Conservation (phyloP, 2,888 invertebrate species). For the Agriopis leucophaearia region DNA sequence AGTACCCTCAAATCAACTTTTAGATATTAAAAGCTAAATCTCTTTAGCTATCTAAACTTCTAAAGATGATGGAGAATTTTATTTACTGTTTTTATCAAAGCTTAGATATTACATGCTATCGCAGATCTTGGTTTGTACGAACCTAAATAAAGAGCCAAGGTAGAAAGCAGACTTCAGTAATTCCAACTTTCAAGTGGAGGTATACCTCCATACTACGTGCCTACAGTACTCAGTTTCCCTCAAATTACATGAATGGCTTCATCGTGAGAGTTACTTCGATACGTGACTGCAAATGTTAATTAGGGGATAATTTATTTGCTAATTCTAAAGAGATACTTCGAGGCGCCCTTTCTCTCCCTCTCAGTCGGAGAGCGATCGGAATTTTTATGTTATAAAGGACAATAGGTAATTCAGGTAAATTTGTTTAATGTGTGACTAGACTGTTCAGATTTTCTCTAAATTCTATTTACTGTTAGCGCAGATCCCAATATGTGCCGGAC, state of each 20-base stretch:
- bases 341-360: conserved; percentile 6
- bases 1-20: too few species aligned
- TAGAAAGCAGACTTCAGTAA: background rate
- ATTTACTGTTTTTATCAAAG: too few species aligned
- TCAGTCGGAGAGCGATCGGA: background rate
- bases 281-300: conserved; percentile 68
- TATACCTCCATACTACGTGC: background rate
- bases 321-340: conserved; percentile 16
- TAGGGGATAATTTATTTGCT: conserved; percentile 46
- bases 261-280: conserved; percentile 68
- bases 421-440: background rate
- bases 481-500: too few species aligned
- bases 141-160: too few species aligned
- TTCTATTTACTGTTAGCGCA: background rate
- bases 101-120: too few species aligned
- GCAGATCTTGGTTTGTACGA: too few species aligned
- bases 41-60: too few species aligned
- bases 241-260: conserved; percentile 74
- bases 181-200: conserved; percentile 31
- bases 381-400: conserved; percentile 10
- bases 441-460: background rate
- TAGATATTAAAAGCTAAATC: too few species aligned
- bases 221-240: conserved; percentile 33
- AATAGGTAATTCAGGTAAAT: conserved; percentile 16
- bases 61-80: too few species aligned